Conservation (phyloP, 2,797 vertebrate genomes). For the Betta splendens region DNA sequence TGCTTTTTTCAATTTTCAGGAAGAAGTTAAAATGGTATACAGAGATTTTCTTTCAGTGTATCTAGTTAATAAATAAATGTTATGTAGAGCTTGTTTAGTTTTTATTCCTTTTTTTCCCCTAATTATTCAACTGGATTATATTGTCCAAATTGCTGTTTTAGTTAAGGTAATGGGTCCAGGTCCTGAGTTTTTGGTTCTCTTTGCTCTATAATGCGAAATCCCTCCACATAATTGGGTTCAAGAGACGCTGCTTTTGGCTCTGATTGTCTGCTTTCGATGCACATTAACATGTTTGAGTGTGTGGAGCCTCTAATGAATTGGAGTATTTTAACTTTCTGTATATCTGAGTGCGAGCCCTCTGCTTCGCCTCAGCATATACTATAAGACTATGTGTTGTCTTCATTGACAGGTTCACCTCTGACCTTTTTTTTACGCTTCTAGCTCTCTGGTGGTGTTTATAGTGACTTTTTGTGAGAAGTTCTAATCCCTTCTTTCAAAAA, state of each 20-base stretch:
- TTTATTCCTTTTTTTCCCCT: constrained; percentile 75
- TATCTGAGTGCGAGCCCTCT: constrained; percentile 57
- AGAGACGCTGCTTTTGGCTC: constrained; percentile 61
- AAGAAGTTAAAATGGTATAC: constrained; percentile 81
- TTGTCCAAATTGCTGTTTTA: constrained; percentile 78
- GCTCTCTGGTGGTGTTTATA: constrained; percentile 58
- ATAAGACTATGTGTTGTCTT: constrained; percentile 55
- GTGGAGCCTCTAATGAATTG: constrained; percentile 58
- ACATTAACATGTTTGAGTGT: constrained; percentile 65
- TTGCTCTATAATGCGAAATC: constrained; percentile 60
- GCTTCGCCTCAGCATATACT: constrained; percentile 53
- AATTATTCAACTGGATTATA: constrained; percentile 76
- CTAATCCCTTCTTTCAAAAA: constrained; percentile 60
- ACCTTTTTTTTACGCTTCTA: constrained; percentile 63
- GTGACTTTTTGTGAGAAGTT: constrained; percentile 65
- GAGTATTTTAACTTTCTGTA: constrained; percentile 59
- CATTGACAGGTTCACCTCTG: constrained; percentile 50
- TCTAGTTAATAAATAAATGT: constrained; percentile 84
- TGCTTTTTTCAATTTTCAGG: constrained; percentile 81
- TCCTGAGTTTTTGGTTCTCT: constrained; percentile 58
- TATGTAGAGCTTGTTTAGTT: constrained; percentile 82
- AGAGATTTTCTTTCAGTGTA: constrained; percentile 81
- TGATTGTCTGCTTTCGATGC: constrained; percentile 64
- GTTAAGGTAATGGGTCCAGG: constrained; percentile 70
- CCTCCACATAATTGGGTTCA: constrained; percentile 60